Evolutionary conservation across 2,888 invertebrate genomes (phyloP).

Genomic region (Microdon myrmicae): DNA sequence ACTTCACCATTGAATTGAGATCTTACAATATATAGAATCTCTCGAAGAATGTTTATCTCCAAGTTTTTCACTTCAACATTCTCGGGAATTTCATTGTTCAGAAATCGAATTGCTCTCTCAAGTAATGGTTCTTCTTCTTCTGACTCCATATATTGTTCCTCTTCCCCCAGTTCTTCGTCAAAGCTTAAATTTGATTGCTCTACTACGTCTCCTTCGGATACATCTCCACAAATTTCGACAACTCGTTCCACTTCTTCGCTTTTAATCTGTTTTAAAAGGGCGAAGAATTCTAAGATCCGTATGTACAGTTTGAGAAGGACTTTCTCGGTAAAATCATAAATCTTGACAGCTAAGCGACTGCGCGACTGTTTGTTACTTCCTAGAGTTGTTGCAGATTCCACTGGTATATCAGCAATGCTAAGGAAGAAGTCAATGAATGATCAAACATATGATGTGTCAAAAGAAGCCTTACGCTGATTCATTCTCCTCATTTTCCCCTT

Average conservation of each 20-base stretch:
- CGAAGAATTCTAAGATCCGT: slow-evolving; percentile 21
- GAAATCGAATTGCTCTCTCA: slow-evolving; percentile 27
- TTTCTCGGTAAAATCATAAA: slow-evolving; percentile 35
- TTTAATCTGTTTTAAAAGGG: slow-evolving; percentile 20
- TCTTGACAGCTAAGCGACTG: neutral
- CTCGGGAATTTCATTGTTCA: slow-evolving; percentile 27
- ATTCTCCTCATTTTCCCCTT: neutral
- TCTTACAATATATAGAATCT: slow-evolving; percentile 17
- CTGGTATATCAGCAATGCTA: slow-evolving; percentile 1
- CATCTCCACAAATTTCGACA: slow-evolving; percentile 17
- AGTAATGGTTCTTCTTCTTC: slow-evolving; percentile 7
- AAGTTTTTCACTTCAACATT: slow-evolving; percentile 28
- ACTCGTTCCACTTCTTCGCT: slow-evolving; percentile 23
- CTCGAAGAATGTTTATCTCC: slow-evolving; percentile 26
- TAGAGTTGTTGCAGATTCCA: slow-evolving; percentile 17
- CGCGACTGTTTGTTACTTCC: neutral
- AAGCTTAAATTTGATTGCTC: neutral
- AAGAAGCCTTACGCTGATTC: slow-evolving; percentile 1
- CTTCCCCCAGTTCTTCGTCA: slow-evolving; percentile 3
- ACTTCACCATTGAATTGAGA: slow-evolving; percentile 24
- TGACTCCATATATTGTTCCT: slow-evolving; percentile 3
- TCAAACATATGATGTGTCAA: neutral
- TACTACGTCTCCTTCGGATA: slow-evolving; percentile 4
- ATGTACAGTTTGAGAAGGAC: slow-evolving; percentile 32
- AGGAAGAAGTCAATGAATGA: neutral